Conservation (phyloP, 2,797 vertebrate species). For the Chloroceryle inda region DNA sequence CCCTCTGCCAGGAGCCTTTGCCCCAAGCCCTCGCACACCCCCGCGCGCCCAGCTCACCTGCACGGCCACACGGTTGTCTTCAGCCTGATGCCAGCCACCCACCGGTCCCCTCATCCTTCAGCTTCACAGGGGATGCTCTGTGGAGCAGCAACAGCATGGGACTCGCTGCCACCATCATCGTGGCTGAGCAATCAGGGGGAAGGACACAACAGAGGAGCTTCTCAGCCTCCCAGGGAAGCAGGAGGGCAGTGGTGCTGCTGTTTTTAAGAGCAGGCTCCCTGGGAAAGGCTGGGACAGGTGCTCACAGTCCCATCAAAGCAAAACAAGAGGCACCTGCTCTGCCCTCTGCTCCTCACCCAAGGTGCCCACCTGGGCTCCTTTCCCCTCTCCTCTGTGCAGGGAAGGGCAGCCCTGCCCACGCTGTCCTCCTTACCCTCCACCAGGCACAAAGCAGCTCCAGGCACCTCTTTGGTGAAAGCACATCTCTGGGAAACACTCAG, state of each 20-base stretch:
- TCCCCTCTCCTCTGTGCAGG: neutral
- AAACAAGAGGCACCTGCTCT: neutral
- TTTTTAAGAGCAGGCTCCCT: neutral
- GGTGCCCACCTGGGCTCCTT: neutral
- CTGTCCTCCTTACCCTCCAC: accelerated
- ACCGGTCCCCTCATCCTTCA: accelerated
- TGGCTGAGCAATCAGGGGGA: accelerated
- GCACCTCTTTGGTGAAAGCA: neutral
- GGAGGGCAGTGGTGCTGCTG: accelerated
- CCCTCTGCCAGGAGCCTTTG: no score
- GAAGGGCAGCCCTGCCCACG: neutral
- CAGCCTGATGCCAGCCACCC: accelerated
- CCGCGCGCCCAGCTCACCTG: accelerated
- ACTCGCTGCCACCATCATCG: accelerated
- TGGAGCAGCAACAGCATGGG: accelerated
- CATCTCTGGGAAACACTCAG: neutral
- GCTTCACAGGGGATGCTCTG: accelerated
- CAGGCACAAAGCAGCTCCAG: accelerated
- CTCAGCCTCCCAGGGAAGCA: accelerated
- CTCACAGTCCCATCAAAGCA: neutral
- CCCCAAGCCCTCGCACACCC: accelerated
- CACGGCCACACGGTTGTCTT: accelerated
- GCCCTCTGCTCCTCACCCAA: neutral
- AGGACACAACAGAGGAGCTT: accelerated
- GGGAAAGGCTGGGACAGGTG: neutral